Percentiles rank a stretch among this genome's conserved stretches.
These are phyloP conservation scores for Agonopterix arenella DNA, from an alignment of 2,888 invertebrate species.

Conservation along the genomic window DNA sequence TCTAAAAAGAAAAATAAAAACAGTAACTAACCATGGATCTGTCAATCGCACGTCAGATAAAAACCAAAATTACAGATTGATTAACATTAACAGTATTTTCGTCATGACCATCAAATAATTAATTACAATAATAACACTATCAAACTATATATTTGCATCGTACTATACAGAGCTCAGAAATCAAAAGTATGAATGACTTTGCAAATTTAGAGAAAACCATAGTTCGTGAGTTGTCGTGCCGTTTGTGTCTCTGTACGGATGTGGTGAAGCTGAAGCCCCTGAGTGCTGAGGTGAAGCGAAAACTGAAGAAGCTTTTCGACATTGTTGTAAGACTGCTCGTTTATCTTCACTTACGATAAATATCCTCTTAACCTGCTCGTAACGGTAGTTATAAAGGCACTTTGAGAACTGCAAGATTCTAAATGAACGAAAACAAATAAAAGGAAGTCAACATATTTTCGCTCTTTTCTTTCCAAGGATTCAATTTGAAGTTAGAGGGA, in stretches of 20 bases:
- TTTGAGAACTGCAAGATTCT: too few relatives aligned
- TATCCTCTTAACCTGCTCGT: too few relatives aligned
- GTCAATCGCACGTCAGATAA: too few relatives aligned
- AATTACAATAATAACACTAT: not conserved
- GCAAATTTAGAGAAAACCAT: constrained; percentile 57
- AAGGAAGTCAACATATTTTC: too few relatives aligned
- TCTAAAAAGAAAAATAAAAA: too few relatives aligned
- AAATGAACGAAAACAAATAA: too few relatives aligned
- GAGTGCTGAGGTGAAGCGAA: constrained; percentile 58
- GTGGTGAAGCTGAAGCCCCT: constrained; percentile 63
- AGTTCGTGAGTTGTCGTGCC: constrained; percentile 66
- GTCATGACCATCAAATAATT: not conserved
- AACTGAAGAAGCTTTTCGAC: constrained; percentile 61
- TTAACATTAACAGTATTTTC: not conserved
- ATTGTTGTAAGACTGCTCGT: constrained; percentile 42
- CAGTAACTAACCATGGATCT: too few relatives aligned
- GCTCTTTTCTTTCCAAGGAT: too few relatives aligned
- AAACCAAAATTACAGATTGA: constrained; percentile 3
- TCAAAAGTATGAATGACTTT: constrained; percentile 56
- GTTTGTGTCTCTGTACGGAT: constrained; percentile 65
- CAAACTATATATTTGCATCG: not conserved
- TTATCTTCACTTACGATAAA: too few relatives aligned
- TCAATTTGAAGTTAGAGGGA: too few relatives aligned
- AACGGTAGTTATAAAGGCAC: too few relatives aligned
- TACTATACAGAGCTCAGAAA: constrained; percentile 1